phyloP scores from a whole-genome alignment of 2,888 invertebrate species.

The Lithophane semibrunnea region DNA sequence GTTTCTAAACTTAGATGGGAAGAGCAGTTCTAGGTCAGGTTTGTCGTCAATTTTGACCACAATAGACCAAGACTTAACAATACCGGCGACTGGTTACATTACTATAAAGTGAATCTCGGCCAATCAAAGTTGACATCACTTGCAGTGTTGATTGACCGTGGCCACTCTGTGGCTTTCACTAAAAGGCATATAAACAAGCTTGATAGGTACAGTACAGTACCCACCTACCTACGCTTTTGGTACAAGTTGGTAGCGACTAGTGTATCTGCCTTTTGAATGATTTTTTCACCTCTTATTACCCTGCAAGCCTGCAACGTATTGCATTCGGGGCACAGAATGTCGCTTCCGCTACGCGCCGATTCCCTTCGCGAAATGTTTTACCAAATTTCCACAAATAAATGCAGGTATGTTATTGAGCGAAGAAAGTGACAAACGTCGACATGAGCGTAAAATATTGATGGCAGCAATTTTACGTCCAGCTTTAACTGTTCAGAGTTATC shows the following conservation, averaged over 20 bases:
- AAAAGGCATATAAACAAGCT: background rate
- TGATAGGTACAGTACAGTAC: background rate
- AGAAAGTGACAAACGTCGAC: background rate
- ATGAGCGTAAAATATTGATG: background rate
- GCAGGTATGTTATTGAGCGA: background rate
- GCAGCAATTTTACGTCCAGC: background rate
- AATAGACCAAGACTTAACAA: background rate
- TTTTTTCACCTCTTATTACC: background rate
- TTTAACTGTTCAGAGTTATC: background rate
- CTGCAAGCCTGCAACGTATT: background rate
- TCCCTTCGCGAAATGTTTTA: background rate
- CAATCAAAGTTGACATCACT: too few relatives aligned
- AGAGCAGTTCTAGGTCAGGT: conserved; percentile 1
- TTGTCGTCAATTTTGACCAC: background rate
- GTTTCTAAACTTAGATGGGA: background rate
- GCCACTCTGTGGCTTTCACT: background rate
- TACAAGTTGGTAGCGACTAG: background rate
- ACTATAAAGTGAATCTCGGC: background rate
- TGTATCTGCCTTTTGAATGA: background rate
- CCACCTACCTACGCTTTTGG: background rate
- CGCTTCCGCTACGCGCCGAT: background rate
- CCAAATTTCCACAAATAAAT: background rate
- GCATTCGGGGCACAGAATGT: too few relatives aligned
- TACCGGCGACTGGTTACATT: background rate
- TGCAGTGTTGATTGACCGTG: background rate